Percentiles rank a stretch among this genome's conserved stretches.
Conservation (phyloP, 2,797 vertebrate species). For the Rhyacichthys aspro region DNA sequence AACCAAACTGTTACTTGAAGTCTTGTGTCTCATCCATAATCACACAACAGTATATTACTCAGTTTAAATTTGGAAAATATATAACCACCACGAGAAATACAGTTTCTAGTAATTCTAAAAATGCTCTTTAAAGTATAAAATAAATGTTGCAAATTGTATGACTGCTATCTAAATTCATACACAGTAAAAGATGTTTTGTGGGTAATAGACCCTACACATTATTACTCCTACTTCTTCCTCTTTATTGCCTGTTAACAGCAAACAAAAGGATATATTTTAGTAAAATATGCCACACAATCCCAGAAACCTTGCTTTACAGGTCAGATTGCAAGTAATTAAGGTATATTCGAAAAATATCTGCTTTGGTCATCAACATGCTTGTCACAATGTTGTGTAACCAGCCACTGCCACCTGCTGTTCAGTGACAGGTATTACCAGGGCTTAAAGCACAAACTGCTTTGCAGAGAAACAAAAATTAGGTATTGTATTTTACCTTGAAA, state of each 20-base stretch:
- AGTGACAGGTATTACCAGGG: constrained; percentile 32
- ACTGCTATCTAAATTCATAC: too few relatives aligned
- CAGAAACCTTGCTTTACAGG: constrained; percentile 18
- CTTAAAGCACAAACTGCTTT: not conserved
- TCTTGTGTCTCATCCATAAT: not conserved
- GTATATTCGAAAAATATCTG: constrained; percentile 22
- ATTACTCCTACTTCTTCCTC: not conserved
- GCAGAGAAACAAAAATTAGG: not conserved
- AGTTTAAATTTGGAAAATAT: not conserved
- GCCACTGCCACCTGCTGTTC: constrained; percentile 70
- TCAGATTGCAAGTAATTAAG: constrained; percentile 28
- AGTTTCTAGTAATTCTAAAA: not conserved
- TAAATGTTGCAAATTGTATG: not conserved
- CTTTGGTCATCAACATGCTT: constrained; percentile 1
- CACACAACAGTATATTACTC: not conserved
- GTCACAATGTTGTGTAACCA: constrained; percentile 31
- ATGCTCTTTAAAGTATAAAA: too few relatives aligned
- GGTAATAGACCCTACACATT: not conserved
- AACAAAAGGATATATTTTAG: not conserved
- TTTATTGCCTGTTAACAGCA: too few relatives aligned
- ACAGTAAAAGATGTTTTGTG: not conserved
- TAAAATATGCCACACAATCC: not conserved
- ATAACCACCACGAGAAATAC: too few relatives aligned
- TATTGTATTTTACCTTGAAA: constrained; percentile 16
- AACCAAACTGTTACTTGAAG: not conserved